A percentile compares a stretch with the other conserved stretches of the same genome.
phyloP scores from a whole-genome alignment of 2,113 vertebrate genomes.

The Macroglossus sobrinus region DNA sequence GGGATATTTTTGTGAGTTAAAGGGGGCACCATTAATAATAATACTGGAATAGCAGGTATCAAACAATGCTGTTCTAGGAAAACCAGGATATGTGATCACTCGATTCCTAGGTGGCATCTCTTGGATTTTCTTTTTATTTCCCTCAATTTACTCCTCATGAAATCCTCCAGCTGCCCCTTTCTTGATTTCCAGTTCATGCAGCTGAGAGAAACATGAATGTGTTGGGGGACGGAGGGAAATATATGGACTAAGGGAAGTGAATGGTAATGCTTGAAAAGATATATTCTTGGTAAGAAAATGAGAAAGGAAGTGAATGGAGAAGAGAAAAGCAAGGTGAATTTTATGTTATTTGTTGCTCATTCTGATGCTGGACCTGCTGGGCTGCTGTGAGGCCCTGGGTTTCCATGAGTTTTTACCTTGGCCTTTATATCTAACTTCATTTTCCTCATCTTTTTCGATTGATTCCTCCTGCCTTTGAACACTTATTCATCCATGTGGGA shows the following conservation, averaged over 20 bases:
- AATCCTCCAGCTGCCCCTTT: not conserved
- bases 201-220: not conserved
- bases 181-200: not conserved
- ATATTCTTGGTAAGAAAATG: too few relatives aligned
- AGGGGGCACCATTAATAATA: not conserved
- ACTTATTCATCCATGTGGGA: not conserved
- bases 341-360: not conserved
- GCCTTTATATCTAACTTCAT: not conserved
- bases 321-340: not conserved
- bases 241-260: not conserved
- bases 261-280: not conserved
- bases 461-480: not conserved
- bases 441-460: slow-evolving; percentile 21
- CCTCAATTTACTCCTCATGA: not conserved
- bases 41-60: not conserved
- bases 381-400: not conserved
- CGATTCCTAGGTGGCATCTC: not conserved
- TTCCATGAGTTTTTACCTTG: not conserved
- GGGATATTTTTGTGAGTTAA: not conserved
- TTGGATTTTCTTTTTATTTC: not conserved
- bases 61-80: not conserved
- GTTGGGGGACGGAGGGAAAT: not conserved
- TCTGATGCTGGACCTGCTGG: not conserved
- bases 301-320: too few relatives aligned
- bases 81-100: not conserved